Conservation (phyloP, 2,888 invertebrate species). For the Drosophila acutilabella region DNA sequence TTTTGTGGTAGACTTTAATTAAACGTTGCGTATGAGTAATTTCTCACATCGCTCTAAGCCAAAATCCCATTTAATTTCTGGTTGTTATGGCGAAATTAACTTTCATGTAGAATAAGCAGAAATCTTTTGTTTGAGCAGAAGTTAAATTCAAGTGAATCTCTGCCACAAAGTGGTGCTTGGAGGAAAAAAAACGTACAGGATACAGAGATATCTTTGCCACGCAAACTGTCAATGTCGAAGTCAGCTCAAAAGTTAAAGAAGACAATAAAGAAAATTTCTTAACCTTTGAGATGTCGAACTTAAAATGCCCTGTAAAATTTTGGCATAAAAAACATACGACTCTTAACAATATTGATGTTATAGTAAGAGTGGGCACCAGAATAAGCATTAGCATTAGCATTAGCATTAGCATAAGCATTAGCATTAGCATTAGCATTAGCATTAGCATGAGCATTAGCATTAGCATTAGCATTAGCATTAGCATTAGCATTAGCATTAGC, state of each 20-base stretch:
- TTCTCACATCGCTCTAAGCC: not conserved
- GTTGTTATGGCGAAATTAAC: not conserved
- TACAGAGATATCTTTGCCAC: slow-evolving; percentile 5
- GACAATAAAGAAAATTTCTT: not conserved
- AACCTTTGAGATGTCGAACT: not conserved
- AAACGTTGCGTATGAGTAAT: slow-evolving; percentile 1
- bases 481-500: not conserved
- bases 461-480: not conserved
- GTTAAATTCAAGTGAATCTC: slow-evolving; percentile 13
- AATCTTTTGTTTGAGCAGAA: not conserved
- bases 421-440: not conserved
- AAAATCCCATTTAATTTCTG: not conserved
- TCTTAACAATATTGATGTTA: no score
- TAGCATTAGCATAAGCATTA: not conserved
- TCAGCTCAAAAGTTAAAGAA: slow-evolving; percentile 3
- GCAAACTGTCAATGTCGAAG: slow-evolving; percentile 15
- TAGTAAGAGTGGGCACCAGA: no score
- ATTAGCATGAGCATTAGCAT: not conserved
- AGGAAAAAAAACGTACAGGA: not conserved
- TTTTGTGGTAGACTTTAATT: no score
- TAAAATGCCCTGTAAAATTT: slow-evolving; percentile 1
- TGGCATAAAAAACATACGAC: no score
- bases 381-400: not conserved
- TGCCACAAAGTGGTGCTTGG: slow-evolving; percentile 17
- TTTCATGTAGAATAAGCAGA: not conserved